phyloP scores from a whole-genome alignment of 2,113 vertebrate genomes.

The Cavia aperea region DNA sequence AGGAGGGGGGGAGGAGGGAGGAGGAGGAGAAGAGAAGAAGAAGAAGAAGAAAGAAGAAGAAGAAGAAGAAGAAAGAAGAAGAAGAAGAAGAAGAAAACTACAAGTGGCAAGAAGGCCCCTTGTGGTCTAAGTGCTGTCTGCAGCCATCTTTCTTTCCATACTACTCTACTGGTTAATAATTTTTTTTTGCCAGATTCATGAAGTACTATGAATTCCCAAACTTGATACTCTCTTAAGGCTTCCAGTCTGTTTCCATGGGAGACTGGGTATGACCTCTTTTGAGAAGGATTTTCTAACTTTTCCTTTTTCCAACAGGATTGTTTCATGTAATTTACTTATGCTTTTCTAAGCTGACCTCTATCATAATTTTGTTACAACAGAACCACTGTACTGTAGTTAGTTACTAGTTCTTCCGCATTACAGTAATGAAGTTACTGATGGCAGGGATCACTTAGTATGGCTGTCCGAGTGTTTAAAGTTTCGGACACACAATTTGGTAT shows the following conservation, averaged over 20 bases:
- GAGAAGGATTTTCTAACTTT: constrained; percentile 22
- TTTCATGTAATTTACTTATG: neutral
- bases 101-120: neutral
- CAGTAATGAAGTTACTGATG: neutral
- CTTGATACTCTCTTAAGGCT: neutral
- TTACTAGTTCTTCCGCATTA: neutral
- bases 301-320: neutral
- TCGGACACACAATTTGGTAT: neutral
- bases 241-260: neutral
- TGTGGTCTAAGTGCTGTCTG: neutral
- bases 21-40: too few species aligned
- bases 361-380: neutral
- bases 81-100: neutral
- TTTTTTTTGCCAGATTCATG: neutral
- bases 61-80: too few species aligned
- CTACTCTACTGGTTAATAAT: neutral
- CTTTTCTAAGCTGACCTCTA: neutral
- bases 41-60: too few species aligned
- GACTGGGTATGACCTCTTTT: neutral
- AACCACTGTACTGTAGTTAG: neutral
- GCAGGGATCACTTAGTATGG: neutral
- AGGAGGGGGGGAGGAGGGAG: too few species aligned
- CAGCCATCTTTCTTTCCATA: too few species aligned
- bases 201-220: neutral
- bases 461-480: neutral